phyloP scores from a whole-genome alignment of 2,113 vertebrate genomes.

The Calyptomena viridis region DNA sequence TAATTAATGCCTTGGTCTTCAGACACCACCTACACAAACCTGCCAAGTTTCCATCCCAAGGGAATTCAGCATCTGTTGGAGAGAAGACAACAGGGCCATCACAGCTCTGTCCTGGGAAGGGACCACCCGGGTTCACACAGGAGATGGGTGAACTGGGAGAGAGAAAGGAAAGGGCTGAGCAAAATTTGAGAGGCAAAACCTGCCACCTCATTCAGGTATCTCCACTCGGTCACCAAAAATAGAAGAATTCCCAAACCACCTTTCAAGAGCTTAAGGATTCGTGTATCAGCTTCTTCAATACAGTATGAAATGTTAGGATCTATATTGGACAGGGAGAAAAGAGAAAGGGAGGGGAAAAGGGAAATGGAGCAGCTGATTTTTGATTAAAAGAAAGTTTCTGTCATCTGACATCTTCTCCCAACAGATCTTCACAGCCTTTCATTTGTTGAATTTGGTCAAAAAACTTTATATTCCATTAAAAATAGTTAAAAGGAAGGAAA shows the following conservation, averaged over 20 bases:
- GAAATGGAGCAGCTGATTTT: neutral
- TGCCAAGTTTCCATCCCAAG: neutral
- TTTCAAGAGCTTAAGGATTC: neutral
- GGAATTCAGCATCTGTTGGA: neutral
- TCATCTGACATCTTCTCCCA: neutral
- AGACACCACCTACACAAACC: neutral
- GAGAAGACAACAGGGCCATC: neutral
- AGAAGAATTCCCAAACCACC: neutral
- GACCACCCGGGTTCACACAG: neutral
- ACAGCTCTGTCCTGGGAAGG: neutral
- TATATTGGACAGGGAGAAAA: accelerated
- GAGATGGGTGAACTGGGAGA: neutral
- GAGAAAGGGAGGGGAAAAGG: neutral
- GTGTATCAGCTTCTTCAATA: accelerated
- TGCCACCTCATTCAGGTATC: neutral
- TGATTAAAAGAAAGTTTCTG: neutral
- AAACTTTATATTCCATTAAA: neutral
- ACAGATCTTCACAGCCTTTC: neutral
- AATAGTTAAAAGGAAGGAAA: neutral
- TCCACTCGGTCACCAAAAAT: neutral
- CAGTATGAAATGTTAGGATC: neutral
- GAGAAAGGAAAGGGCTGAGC: neutral
- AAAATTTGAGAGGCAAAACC: neutral
- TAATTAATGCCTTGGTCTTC: neutral
- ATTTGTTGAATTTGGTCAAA: neutral